Conservation (phyloP, 1,140 invertebrate genomes). For the Lepeophtheirus salmonis region DNA sequence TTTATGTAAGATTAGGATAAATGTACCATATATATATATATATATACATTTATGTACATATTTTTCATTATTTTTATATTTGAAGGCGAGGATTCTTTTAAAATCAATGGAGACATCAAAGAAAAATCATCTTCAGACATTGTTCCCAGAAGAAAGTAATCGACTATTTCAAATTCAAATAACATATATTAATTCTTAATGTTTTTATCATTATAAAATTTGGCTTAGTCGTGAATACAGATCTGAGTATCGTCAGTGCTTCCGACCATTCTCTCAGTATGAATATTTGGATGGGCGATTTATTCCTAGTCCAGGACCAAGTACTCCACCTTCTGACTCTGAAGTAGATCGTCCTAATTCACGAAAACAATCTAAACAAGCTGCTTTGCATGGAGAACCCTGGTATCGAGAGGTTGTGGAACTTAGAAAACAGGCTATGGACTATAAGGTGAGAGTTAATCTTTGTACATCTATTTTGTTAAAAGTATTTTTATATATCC, state of each 20-base stretch:
- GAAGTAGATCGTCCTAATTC: constrained; percentile 25
- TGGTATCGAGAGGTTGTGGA: constrained; percentile 69
- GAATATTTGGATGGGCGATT: constrained; percentile 52
- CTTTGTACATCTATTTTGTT: constrained; percentile 12
- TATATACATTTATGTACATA: too few species aligned
- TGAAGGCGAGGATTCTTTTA: neutral
- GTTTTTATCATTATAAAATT: too few species aligned
- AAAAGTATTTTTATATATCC: neutral
- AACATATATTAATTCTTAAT: too few species aligned
- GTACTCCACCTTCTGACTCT: neutral
- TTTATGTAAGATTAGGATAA: too few species aligned
- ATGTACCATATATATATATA: too few species aligned
- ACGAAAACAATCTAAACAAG: constrained; percentile 5
- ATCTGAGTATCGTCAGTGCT: constrained; percentile 58
- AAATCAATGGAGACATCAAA: neutral
- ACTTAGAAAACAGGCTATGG: constrained; percentile 67
- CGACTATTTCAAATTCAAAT: too few species aligned
- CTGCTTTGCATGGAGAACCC: constrained; percentile 30
- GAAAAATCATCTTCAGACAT: neutral
- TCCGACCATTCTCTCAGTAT: constrained; percentile 58
- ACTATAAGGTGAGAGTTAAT: constrained; percentile 54
- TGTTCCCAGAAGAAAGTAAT: neutral
- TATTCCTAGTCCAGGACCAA: constrained; percentile 29
- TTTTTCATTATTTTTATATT: neutral
- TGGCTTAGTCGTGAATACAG: constrained; percentile 30